Base-by-base conservation (phyloP, 2,888 invertebrate species). In the Dryadula phaetusa region DNA sequence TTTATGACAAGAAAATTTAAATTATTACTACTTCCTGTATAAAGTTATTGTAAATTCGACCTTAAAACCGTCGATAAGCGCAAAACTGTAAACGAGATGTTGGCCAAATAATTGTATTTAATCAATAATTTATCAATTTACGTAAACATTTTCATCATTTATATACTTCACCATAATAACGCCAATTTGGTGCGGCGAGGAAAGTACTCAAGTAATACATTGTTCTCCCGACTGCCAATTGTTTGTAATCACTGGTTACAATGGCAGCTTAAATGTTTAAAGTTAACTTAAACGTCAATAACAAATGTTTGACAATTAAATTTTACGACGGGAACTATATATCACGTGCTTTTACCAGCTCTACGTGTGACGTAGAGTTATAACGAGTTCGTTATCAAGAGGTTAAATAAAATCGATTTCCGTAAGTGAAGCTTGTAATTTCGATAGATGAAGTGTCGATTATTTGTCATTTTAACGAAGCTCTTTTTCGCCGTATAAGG, bases 401-500 rank as follows among this genome's bases (percentile, higher is more conserved):
- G 61, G 68, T 61, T 66, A 65, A 64, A 66, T 62, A 67, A 46
- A 28, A 62, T 62, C 65, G 58, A 65, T 67, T 71, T 71, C 70
- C 69, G 69, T 44, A 63, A 52, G 62, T 56, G 65, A 64, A 66
- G 77, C 77, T 77, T 75, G 76, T 78, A 75, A 76, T 77, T 79
- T 76, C 79, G 75, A 80, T 81, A 82, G 80, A 81, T 78, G 76
- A 73, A 72, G 76, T 75, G 74, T 73, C 74, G 78, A 77, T 80
- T 75, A 75, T 74, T 52, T 72, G 69, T 75, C 69, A 74, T 76
- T 74, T 70, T 76, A 66, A 73, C 68, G 75, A 70, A 66, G 74
- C 73, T 62, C 72, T 71, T 79, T 75, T 75, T 79, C 70, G 67
- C 87, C 88, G 65, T 74, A 86, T 85, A 90, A 73, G 90, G 88